phyloP scores from a whole-genome alignment of 2,113 vertebrate species.

The Eolophus roseicapilla region DNA sequence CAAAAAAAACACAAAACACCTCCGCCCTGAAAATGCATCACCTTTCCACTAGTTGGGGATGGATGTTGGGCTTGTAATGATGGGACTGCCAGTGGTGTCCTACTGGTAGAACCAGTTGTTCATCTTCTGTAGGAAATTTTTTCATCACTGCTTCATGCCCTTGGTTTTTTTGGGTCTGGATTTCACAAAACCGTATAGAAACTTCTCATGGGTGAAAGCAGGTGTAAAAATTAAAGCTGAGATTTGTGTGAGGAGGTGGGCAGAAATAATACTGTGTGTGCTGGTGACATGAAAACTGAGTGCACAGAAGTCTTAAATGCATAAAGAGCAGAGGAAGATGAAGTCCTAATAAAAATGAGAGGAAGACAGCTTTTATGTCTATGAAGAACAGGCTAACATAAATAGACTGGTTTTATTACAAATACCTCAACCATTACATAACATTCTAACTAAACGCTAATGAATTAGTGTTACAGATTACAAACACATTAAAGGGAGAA shows the following conservation, averaged over 20 bases:
- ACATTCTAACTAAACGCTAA: slow-evolving; percentile 40
- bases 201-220: neutral
- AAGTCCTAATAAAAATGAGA: slow-evolving; percentile 58
- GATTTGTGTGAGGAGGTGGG: neutral
- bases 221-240: neutral
- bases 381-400: slow-evolving; percentile 25
- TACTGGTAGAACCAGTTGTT: slow-evolving; percentile 59
- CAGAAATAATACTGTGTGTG: neutral
- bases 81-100: neutral
- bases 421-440: slow-evolving; percentile 60
- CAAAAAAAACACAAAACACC: neutral
- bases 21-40: neutral
- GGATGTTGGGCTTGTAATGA: slow-evolving; percentile 21
- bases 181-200: neutral
- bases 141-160: neutral
- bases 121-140: neutral
- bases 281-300: neutral
- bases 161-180: neutral
- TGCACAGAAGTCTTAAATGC: neutral
- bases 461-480: neutral
- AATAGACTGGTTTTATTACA: slow-evolving; percentile 64
- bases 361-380: slow-evolving; percentile 51
- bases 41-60: neutral
- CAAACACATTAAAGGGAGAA: neutral
- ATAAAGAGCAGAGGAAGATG: slow-evolving; percentile 6